Evolutionary conservation across 92 coral and sea anemone genomes (phyloP), one percentile per base, ranked within the genome.

Genomic region (Epizoanthus fatuus): DNA sequence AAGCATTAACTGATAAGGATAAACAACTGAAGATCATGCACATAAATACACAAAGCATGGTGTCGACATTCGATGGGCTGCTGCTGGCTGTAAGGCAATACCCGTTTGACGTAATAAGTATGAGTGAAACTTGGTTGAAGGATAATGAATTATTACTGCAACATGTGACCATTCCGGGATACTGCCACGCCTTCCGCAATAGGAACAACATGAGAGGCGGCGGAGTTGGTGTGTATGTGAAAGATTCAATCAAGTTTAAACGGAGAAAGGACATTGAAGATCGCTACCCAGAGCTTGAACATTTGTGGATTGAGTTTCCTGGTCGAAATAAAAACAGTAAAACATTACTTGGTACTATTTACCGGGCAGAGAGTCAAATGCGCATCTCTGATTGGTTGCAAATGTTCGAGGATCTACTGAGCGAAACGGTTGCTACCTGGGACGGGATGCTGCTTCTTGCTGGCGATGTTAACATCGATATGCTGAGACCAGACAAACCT

Each of bases 371-470:
- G 49, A 81, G 64, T 40, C 76, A 80, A 49, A 63, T 80, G 75
- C 85, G 12, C 32, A 9, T 79, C 25, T 79, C 72, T 2, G 83
- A 77, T 17, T 77, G 83, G 83, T 17, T 19, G 20, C 55, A 63
- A 3, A 56, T 73, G 4, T 32, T 79, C 4, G 55, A 79, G 16
- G 84, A 44, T 25, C 32, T 80, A 47, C 67, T 80, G 4, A 65
- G 71, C 7, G 47, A 65, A 38, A 65, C 71, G 2, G 86, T 54
- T 19, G 71, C 58, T 6, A 13, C 86, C 44, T 81, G 76, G 86
- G 58, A 81, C 55, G 86, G 90, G 58, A 68, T 86, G 81, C 86
- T 69, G 19, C 20, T 80, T 15, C 17, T 86, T 11, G 77, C 81
- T 17, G 81, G 86, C 35, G 86, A 86, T 51, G 15, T 63, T 35